Evolutionary conservation across 2,113 vertebrate species (phyloP), one percentile per base, ranked within the genome.

Genomic region (Nothocercus nigrocapillus): DNA sequence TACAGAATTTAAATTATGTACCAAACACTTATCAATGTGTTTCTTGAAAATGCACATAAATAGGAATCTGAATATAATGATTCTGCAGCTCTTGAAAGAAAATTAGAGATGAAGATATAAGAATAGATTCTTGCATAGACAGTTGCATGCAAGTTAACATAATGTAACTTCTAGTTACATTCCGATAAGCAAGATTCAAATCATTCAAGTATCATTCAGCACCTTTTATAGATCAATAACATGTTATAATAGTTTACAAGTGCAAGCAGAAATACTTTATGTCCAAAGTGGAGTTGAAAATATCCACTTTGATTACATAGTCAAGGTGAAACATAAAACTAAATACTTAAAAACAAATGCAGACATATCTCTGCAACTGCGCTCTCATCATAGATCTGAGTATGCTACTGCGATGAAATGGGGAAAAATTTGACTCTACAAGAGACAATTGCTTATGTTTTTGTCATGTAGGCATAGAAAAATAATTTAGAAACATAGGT

Each of bases 381-480:
- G 12, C 47, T 32, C 3, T 67, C 11, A 40, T 40, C 13, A 8
- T 3, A 12, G 27, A 20, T 76, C 27, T 58, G 27, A 86, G 32
- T 81, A 45, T 86, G 66, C 3, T 1, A 2, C 32, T 69, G 66
- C 47, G 66, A 47, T 69, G 44, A 47, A n/a, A 68, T 22, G 1
- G 4, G 3, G 7, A 3, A 30, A 30, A 67, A 47, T 10, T 1
- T 16, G 4, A 22, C 12, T 67, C 36, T 45, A 1, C 40, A 72
- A 30, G 6, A 79, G 3, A 7, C 22, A 2, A 58, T n/a, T 49
- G 6, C 11, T 59, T 76, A 5, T 32, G 36, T 42, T 54, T 49
- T 38, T 64, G 4, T 72, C 9, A 59, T 1, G 19, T 76, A 72
- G 32, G 16, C 30, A 45, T 16, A 59, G 42, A 89, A 72, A 47